These are phyloP conservation scores for Lithophane ornitopus DNA, from an alignment of 2,888 invertebrate species.

Conservation along the genomic window DNA sequence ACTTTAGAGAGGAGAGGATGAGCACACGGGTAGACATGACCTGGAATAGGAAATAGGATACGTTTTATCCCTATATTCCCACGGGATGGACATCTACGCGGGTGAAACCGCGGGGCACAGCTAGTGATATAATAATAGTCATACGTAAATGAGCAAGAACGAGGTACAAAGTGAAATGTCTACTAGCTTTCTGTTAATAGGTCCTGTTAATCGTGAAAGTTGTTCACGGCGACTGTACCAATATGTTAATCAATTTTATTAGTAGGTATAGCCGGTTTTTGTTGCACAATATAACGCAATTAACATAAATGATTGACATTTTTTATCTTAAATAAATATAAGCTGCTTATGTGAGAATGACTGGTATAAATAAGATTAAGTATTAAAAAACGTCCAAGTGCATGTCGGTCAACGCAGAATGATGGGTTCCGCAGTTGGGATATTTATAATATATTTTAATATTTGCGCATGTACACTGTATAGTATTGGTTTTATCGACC, in stretches of 20 bases:
- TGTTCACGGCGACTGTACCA: neutral
- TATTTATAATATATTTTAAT: no score
- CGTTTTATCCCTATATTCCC: no score
- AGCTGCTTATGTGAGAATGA: neutral
- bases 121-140: no score
- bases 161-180: neutral
- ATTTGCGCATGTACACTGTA: neutral
- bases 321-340: neutral
- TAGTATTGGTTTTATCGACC: neutral
- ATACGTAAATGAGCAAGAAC: neutral
- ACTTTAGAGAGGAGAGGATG: no score
- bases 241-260: neutral
- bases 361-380: no score
- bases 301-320: neutral
- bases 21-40: no score
- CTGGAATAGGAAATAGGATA: no score
- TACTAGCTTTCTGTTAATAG: neutral
- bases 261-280: neutral
- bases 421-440: neutral
- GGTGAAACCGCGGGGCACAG: no score
- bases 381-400: no score
- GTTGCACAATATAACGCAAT: conserved; percentile 21
- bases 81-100: no score
- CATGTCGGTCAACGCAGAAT: neutral
- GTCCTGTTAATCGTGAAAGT: conserved; percentile 1